Percentiles rank a stretch among this genome's conserved stretches.
These are phyloP conservation scores for Cyclophora albipunctata DNA, from an alignment of 2,888 invertebrate genomes.

Conservation along the genomic window DNA sequence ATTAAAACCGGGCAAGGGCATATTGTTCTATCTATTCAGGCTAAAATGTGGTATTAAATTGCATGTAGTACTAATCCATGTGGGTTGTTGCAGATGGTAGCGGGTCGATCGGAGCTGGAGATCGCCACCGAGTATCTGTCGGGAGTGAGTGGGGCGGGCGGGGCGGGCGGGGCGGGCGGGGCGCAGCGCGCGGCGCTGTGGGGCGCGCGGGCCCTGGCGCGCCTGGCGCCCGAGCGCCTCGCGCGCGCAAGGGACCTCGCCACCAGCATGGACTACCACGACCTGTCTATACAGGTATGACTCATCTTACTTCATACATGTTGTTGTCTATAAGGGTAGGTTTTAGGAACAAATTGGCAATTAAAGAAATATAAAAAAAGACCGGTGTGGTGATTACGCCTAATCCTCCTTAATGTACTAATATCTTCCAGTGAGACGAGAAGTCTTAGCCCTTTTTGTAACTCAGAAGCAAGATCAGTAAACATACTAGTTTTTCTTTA, in stretches of 20 bases:
- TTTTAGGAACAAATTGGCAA: neutral
- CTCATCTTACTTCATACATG: neutral
- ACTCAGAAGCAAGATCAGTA: too few relatives aligned
- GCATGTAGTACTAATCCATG: too few relatives aligned
- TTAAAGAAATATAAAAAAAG: neutral
- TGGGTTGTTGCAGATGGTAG: conserved; percentile 43
- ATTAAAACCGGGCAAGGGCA: too few relatives aligned
- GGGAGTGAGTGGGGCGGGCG: conserved; percentile 21
- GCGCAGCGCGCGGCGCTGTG: conserved; percentile 80
- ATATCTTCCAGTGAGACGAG: too few relatives aligned
- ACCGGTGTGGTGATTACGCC: too few relatives aligned
- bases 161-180: conserved; percentile 27
- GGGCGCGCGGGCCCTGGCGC: conserved; percentile 87
- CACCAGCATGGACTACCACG: conserved; percentile 44
- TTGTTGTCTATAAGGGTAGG: neutral
- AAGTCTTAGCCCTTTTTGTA: too few relatives aligned
- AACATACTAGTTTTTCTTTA: too few relatives aligned
- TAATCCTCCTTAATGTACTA: too few relatives aligned
- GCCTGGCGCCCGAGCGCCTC: conserved; percentile 78
- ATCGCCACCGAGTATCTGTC: conserved; percentile 83
- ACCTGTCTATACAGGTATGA: conserved; percentile 52
- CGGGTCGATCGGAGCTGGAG: conserved; percentile 72
- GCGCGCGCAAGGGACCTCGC: conserved; percentile 34
- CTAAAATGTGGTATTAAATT: too few relatives aligned
- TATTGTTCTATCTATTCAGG: too few relatives aligned